phyloP scores from a whole-genome alignment of 2,113 vertebrate species.

The Ascaphus truei region DNA sequence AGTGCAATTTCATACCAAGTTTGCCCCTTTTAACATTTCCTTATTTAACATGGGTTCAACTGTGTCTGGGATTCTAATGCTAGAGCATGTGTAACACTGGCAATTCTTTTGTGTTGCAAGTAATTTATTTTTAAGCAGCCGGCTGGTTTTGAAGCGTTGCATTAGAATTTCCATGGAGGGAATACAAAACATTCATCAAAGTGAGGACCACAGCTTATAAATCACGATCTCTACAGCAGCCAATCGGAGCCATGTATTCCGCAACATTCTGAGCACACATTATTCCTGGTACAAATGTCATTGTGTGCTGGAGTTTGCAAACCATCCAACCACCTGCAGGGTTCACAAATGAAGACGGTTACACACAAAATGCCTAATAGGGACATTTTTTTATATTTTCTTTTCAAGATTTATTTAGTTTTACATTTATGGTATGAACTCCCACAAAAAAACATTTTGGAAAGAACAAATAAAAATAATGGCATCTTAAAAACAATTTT shows the following conservation, averaged over 20 bases:
- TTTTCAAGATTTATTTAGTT: no score
- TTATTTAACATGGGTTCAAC: background rate
- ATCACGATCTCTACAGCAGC: background rate
- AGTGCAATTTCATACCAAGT: no score
- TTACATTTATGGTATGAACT: no score
- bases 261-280: background rate
- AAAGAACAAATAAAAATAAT: no score
- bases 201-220: background rate
- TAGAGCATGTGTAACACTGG: background rate
- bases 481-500: no score
- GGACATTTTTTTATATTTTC: no score
- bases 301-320: background rate
- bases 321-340: background rate
- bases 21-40: no score
- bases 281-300: background rate
- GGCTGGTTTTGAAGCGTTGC: slow-evolving; percentile 4
- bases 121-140: slow-evolving; percentile 22
- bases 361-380: no score
- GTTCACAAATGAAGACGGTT: background rate
- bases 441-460: no score
- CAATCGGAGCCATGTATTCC: background rate
- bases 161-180: slow-evolving; percentile 4
- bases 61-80: background rate
- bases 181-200: slow-evolving; percentile 23
- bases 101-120: no score